Conservation (phyloP, 2,888 invertebrate genomes). For the Allophyes oxyacanthae region DNA sequence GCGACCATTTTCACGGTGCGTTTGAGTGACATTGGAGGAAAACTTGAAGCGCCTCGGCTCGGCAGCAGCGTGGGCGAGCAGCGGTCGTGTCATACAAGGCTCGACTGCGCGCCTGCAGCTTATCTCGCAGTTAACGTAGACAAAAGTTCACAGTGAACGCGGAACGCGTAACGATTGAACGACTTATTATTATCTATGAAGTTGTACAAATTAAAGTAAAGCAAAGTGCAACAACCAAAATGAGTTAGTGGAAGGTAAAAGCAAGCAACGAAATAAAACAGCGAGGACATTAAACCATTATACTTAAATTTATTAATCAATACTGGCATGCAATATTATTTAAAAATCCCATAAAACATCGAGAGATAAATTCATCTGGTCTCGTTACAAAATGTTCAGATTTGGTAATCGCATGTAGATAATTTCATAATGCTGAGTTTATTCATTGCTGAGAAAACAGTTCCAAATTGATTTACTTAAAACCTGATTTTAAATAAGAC, state of each 20-base stretch:
- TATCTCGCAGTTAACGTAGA: slow-evolving; percentile 23
- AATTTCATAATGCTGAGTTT: slow-evolving; percentile 85
- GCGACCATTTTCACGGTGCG: slow-evolving; percentile 68
- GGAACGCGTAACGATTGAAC: background rate
- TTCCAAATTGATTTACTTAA: slow-evolving; percentile 87
- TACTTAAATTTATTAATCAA: slow-evolving; percentile 88
- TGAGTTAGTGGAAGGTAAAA: slow-evolving; percentile 23
- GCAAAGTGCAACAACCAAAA: slow-evolving; percentile 4
- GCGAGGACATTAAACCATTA: slow-evolving; percentile 78
- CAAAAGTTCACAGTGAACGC: slow-evolving; percentile 4
- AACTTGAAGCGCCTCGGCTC: slow-evolving; percentile 56
- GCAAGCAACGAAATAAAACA: slow-evolving; percentile 77
- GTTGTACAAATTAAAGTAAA: background rate
- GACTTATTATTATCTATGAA: slow-evolving; percentile 3
- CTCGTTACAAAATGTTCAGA: slow-evolving; percentile 79
- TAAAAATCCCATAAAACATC: slow-evolving; percentile 83
- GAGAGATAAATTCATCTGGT: slow-evolving; percentile 85
- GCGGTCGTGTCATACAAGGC: slow-evolving; percentile 46
- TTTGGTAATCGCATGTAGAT: slow-evolving; percentile 73
- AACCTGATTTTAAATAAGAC: slow-evolving; percentile 87
- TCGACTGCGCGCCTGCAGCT: slow-evolving; percentile 43
- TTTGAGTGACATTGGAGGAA: slow-evolving; percentile 76
- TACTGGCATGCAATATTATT: slow-evolving; percentile 85
- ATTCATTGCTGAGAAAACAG: slow-evolving; percentile 83
- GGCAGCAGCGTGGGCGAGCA: slow-evolving; percentile 55